Base-by-base conservation (phyloP, 1,140 invertebrate species). In the Pinna nobilis region DNA sequence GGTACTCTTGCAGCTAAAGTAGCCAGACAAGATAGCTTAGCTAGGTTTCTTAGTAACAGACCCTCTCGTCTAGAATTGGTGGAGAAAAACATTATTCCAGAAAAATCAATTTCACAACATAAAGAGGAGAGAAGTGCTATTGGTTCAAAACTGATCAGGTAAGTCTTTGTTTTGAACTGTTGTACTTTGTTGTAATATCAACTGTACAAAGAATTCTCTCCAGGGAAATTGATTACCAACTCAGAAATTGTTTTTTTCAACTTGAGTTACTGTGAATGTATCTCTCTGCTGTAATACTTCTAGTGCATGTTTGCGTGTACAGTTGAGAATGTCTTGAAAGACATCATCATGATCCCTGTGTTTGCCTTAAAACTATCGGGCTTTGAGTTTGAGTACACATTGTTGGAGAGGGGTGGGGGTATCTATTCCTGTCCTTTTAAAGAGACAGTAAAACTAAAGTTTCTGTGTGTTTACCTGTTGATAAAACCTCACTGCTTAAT, bases 81-180 rank as follows among this genome's bases (percentile, higher is more conserved):
- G 77, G 98, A 98, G 87, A 93, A 97, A 86, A 98, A 98, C 87
- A 99, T 99, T 76, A 92, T 99, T 87, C 96, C 95, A 51, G 92
- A 95, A 80, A 95, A 97, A 88, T 94, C 94, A 76, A 96, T 98
- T 80, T 95, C 96, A 91, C 96, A 99, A 89, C 91, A 96, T 81
- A 94, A 96, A 88, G 96, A 98, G 89, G 94, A 93, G 78, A 96
- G 97, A 90, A 95, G 98, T 88, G 95, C 95, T 55, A 97, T 98
- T 85, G 97, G 96, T 47, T 95, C 96, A 64, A 94, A 97, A 84
- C 93, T 99, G 74, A 98, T 96, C 80, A 94, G 93, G 93, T 94
- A n/a, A 20, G 55, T 59, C 18, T n/a, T 15, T 2, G 13, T 59
- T 28, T 18, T 53, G n/a, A n/a, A n/a, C n/a, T n/a, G n/a, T n/a